phyloP scores from a whole-genome alignment of 2,113 vertebrate species.

The Carettochelys insculpta region DNA sequence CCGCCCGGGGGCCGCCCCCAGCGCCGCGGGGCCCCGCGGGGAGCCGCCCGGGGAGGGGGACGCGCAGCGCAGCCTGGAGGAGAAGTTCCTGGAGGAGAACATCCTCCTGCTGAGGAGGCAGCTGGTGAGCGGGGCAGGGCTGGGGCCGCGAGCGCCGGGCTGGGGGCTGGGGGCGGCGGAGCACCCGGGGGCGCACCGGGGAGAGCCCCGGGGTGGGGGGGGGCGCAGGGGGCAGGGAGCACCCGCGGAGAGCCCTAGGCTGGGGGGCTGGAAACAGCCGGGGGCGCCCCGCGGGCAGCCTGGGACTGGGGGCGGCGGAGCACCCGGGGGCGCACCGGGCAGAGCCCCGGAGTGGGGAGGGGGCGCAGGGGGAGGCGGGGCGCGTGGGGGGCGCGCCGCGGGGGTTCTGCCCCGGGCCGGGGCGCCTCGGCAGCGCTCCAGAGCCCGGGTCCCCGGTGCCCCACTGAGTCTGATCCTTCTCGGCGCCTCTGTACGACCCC shows the following conservation, averaged over 20 bases:
- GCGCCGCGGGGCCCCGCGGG: conserved; percentile 8
- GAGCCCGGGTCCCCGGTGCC: background rate
- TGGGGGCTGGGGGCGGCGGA: too few species aligned
- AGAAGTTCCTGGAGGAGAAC: conserved; percentile 91
- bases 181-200: background rate
- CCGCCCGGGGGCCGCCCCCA: background rate
- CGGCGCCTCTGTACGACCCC: too few species aligned
- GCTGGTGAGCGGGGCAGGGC: conserved; percentile 79
- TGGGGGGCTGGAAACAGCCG: background rate
- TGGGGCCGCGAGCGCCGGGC: background rate
- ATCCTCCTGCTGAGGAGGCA: conserved; percentile 89
- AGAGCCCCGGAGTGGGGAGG: too few species aligned
- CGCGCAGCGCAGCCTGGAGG: conserved; percentile 81
- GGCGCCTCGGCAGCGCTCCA: too few species aligned
- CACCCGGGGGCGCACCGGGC: background rate
- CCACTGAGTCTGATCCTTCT: background rate
- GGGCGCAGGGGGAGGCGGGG: too few species aligned
- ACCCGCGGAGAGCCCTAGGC: too few species aligned
- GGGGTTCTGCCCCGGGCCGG: too few species aligned
- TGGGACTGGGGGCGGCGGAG: too few species aligned
- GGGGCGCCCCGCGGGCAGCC: background rate
- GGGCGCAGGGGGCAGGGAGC: background rate
- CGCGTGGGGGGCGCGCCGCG: too few species aligned
- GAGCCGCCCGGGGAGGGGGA: conserved; percentile 61
- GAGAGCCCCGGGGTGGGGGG: too few species aligned